A percentile compares a stretch with the other conserved stretches of the same genome.
These are phyloP conservation scores for Noctua pronuba DNA, from an alignment of 2,888 invertebrate genomes.

Conservation along the genomic window DNA sequence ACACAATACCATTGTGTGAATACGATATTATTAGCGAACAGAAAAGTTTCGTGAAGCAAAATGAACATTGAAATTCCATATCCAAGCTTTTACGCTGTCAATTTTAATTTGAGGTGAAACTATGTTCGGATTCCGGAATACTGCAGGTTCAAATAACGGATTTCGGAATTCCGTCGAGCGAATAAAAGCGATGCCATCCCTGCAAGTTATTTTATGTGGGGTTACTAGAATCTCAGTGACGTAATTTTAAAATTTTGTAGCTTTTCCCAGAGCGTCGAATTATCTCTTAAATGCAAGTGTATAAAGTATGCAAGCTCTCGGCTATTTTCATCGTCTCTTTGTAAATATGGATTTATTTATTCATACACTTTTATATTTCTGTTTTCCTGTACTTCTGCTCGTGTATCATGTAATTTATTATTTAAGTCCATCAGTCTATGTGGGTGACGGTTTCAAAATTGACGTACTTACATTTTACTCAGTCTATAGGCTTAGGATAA, in stretches of 20 bases:
- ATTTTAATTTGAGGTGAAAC: slow-evolving; percentile 26
- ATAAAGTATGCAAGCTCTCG: slow-evolving; percentile 20
- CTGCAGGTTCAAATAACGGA: slow-evolving; percentile 25
- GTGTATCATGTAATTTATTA: slow-evolving; percentile 25
- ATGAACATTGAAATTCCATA: slow-evolving; percentile 26
- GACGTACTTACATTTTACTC: not conserved
- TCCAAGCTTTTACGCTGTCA: slow-evolving; percentile 15
- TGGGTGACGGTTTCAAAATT: slow-evolving; percentile 9
- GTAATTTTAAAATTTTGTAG: slow-evolving; percentile 29
- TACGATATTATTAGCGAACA: slow-evolving; percentile 15
- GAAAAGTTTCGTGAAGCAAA: slow-evolving; percentile 18
- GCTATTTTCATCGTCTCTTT: slow-evolving; percentile 17
- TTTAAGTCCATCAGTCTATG: not conserved
- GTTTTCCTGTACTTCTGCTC: slow-evolving; percentile 4
- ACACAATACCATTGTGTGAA: slow-evolving; percentile 35
- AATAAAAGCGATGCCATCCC: slow-evolving; percentile 28
- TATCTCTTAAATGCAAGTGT: slow-evolving; percentile 27
- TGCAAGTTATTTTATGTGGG: slow-evolving; percentile 39
- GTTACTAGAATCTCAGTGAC: slow-evolving; percentile 25
- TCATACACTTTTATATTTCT: slow-evolving; percentile 11
- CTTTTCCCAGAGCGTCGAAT: slow-evolving; percentile 7
- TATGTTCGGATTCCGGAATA: slow-evolving; percentile 13
- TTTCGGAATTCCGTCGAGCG: slow-evolving; percentile 17
- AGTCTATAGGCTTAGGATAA: not conserved
- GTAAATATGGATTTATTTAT: slow-evolving; percentile 2